A percentile compares a stretch with the other conserved stretches of the same genome.
Evolutionary conservation across 2,888 invertebrate genomes (phyloP).

Genomic region (Hydraecia micacea): DNA sequence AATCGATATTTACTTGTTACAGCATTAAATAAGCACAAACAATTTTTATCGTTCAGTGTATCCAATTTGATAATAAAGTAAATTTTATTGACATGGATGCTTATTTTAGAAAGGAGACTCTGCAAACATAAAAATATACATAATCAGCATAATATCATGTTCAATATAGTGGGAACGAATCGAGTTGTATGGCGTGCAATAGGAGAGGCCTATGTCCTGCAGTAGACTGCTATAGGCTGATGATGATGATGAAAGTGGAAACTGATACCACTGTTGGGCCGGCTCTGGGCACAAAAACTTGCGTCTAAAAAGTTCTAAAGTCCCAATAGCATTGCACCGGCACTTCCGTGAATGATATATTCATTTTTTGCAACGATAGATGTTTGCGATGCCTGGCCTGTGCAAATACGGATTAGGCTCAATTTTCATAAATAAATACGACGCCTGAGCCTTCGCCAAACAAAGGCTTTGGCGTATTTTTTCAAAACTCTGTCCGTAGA

Average conservation of each 20-base stretch:
- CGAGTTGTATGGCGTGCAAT: not conserved
- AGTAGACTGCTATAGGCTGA: not conserved
- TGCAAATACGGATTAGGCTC: conserved; percentile 81
- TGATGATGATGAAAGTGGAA: not conserved
- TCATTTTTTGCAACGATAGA: conserved; percentile 75
- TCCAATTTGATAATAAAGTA: not conserved
- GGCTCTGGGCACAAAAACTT: not conserved
- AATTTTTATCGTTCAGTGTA: not conserved
- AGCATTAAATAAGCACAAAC: not conserved
- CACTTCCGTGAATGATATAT: conserved; percentile 67
- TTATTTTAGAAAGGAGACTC: not conserved
- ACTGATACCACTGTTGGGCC: not conserved
- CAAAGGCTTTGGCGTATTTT: conserved; percentile 63
- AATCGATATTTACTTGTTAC: not conserved
- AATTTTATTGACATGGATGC: not conserved
- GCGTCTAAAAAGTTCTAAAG: conserved; percentile 16
- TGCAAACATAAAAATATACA: not conserved
- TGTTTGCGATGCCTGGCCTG: conserved; percentile 72
- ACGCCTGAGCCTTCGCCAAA: conserved; percentile 66
- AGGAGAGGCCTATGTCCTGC: not conserved
- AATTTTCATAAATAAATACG: conserved; percentile 85
- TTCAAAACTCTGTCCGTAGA: conserved; percentile 30
- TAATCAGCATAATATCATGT: not conserved
- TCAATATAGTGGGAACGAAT: not conserved
- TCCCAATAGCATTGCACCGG: conserved; percentile 29